Evolutionary conservation across 2,888 invertebrate genomes (phyloP).

Genomic region (Cosmopolites sordidus): DNA sequence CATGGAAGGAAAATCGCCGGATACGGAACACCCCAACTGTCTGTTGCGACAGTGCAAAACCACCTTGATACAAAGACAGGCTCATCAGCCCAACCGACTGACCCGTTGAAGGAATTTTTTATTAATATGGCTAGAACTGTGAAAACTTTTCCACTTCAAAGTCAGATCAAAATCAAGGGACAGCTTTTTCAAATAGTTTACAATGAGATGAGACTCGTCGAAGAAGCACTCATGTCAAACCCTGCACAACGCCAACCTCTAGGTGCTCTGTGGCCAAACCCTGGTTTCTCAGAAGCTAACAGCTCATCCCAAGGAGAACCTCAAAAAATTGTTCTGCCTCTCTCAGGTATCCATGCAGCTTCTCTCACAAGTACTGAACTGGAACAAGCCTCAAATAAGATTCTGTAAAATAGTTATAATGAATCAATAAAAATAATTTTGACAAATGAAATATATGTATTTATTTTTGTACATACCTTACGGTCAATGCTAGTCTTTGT

Average conservation of each 20-base stretch:
- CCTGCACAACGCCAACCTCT: neutral
- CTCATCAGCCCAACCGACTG: neutral
- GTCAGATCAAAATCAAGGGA: too few relatives aligned
- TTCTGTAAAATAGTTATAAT: too few relatives aligned
- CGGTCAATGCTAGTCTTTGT: neutral
- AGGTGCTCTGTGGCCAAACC: too few relatives aligned
- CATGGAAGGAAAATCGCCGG: constrained; percentile 1
- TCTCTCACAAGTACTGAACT: too few relatives aligned
- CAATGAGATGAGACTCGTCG: too few relatives aligned
- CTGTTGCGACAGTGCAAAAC: neutral
- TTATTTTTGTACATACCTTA: neutral
- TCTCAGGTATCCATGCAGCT: too few relatives aligned
- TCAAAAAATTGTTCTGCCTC: neutral
- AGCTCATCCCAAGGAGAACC: neutral
- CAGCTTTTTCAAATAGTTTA: neutral
- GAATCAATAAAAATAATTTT: too few relatives aligned
- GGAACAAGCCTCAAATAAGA: too few relatives aligned
- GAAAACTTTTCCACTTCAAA: neutral
- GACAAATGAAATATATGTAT: neutral
- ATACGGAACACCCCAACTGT: too few relatives aligned
- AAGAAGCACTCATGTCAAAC: neutral
- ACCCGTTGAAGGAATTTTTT: neutral
- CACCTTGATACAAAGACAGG: neutral
- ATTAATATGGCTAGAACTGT: constrained; percentile 4
- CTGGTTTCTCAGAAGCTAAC: neutral